Evolutionary conservation across 64 coral and sea anemone genomes (phyloP).

Genomic region (Hydrozoanthus tunicans): DNA sequence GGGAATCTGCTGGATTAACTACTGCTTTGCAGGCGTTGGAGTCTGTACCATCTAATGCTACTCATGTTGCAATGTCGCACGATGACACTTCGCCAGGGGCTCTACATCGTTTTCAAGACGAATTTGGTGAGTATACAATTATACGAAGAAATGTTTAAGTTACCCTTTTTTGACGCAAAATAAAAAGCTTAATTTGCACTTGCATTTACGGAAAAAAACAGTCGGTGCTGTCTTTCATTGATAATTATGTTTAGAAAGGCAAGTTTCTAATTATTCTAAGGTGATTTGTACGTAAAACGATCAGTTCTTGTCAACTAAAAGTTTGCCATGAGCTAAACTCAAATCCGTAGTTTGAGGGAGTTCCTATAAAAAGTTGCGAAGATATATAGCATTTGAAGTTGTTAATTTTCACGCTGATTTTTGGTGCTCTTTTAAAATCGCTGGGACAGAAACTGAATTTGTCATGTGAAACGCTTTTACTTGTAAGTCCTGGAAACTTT

Average conservation of each 20-base stretch:
- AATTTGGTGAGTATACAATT: conserved; percentile 72
- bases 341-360: too few relatives aligned
- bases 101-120: conserved; percentile 82
- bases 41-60: conserved; percentile 50
- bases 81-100: conserved; percentile 96
- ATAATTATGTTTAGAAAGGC: neutral
- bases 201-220: neutral
- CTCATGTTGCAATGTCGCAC: conserved; percentile 88
- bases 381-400: too few relatives aligned
- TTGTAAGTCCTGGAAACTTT: neutral
- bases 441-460: too few relatives aligned
- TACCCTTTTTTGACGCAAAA: neutral
- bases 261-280: neutral
- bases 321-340: too few relatives aligned
- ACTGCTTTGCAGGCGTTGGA: conserved; percentile 58
- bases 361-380: too few relatives aligned
- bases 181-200: neutral
- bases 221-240: neutral
- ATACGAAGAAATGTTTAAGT: neutral
- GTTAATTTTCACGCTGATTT: too few relatives aligned
- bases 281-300: neutral
- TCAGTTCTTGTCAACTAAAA: neutral
- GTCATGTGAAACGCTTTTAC: too few relatives aligned
- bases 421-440: too few relatives aligned
- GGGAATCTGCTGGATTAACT: conserved; percentile 53